These are phyloP conservation scores for Apodemia mormo DNA, from an alignment of 2,888 invertebrate species.

Conservation along the genomic window DNA sequence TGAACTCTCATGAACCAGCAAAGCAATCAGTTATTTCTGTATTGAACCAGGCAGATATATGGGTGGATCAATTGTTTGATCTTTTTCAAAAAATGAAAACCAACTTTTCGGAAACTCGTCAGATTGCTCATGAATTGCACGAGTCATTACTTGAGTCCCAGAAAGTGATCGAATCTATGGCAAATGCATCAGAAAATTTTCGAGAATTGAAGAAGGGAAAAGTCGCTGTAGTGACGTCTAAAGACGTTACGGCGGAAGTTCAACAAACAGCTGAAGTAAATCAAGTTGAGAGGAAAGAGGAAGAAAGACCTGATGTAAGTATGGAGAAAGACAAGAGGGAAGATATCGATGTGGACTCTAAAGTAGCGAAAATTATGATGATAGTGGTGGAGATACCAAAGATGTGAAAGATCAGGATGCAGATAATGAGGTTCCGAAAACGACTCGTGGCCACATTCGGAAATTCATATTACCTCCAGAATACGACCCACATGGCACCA, in stretches of 20 bases:
- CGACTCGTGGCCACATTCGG: slow-evolving; percentile 4
- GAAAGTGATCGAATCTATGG: slow-evolving; percentile 14
- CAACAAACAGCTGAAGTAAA: slow-evolving; percentile 18
- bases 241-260: slow-evolving; percentile 16
- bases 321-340: neutral
- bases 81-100: slow-evolving; percentile 16
- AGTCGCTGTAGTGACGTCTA: slow-evolving; percentile 19
- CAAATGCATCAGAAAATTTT: slow-evolving; percentile 10
- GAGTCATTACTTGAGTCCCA: slow-evolving; percentile 7
- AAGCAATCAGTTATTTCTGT: slow-evolving; percentile 18
- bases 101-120: slow-evolving; percentile 6
- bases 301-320: neutral
- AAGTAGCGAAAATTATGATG: neutral
- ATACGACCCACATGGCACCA: slow-evolving; percentile 23
- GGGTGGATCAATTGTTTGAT: slow-evolving; percentile 16
- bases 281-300: slow-evolving; percentile 13
- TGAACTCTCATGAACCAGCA: slow-evolving; percentile 19
- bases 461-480: slow-evolving; percentile 23
- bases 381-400: neutral
- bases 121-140: slow-evolving; percentile 11
- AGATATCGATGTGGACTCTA: neutral
- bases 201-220: slow-evolving; percentile 17
- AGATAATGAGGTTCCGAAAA: neutral
- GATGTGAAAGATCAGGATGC: neutral
- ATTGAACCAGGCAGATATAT: slow-evolving; percentile 9